These are phyloP conservation scores for Aspiorhynchus laticeps DNA, from an alignment of 2,113 vertebrate species.

Conservation along the genomic window DNA sequence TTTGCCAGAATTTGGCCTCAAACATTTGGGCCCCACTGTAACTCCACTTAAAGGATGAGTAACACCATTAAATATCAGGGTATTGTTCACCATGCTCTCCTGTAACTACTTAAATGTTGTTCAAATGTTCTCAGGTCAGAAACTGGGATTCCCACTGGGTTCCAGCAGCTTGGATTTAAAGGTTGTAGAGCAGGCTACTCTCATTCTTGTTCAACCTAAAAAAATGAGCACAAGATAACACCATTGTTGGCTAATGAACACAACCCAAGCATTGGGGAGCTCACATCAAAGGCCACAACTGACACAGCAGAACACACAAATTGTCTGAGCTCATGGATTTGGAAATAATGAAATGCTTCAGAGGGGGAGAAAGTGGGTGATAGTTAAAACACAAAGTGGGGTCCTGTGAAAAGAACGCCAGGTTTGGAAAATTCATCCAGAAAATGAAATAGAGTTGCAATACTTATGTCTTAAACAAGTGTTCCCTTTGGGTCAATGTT, in stretches of 20 bases:
- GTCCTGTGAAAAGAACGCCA: conserved; percentile 29
- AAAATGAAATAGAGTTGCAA: neutral
- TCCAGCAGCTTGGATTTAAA: conserved; percentile 34
- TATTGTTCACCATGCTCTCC: neutral
- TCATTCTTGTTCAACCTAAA: conserved; percentile 25
- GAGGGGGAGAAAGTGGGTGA: conserved; percentile 50
- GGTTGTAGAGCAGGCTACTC: conserved; percentile 3
- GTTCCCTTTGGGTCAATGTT: conserved; percentile 37
- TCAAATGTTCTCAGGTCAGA: conserved; percentile 35
- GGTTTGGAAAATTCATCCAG: neutral
- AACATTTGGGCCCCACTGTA: neutral
- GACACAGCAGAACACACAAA: conserved; percentile 72
- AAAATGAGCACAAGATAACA: conserved; percentile 50
- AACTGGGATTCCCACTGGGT: conserved; percentile 13
- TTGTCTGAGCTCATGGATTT: conserved; percentile 72
- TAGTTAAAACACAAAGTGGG: conserved; percentile 18
- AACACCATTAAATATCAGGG: neutral
- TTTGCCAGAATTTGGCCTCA: neutral
- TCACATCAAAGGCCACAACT: conserved; percentile 71
- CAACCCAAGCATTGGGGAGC: conserved; percentile 59
- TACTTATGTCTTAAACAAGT: neutral
- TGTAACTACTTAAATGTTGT: conserved; percentile 15
- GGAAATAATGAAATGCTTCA: conserved; percentile 73
- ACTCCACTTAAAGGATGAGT: neutral
- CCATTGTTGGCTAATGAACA: conserved; percentile 70